A percentile compares a stretch with the other conserved stretches of the same genome.
These are phyloP conservation scores for Andrena marginata DNA, from an alignment of 2,888 invertebrate genomes.

Conservation along the genomic window DNA sequence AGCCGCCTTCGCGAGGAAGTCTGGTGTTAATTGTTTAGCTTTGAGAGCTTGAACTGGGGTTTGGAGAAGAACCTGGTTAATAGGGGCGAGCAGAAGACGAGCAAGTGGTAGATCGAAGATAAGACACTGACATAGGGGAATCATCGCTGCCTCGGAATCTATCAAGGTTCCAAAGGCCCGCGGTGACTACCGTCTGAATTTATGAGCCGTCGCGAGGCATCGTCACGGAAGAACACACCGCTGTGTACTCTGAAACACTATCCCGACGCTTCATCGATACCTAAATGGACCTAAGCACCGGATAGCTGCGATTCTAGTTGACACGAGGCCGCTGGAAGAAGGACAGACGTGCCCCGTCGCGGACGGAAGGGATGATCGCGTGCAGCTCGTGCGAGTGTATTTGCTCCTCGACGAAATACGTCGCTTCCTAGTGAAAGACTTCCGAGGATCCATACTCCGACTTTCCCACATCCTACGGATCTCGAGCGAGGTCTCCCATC, in stretches of 20 bases:
- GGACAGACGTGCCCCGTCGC: conserved; percentile 73
- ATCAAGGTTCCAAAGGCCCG: no score
- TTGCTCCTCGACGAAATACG: neutral
- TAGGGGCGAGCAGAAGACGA: no score
- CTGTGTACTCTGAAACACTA: conserved; percentile 73
- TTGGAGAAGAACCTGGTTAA: no score
- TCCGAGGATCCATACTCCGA: no score
- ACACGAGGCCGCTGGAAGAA: conserved; percentile 52
- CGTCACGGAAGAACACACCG: neutral
- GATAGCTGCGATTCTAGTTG: conserved; percentile 36
- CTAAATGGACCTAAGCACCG: conserved; percentile 67
- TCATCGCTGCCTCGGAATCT: no score
- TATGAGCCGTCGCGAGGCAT: neutral
- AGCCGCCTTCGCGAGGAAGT: no score
- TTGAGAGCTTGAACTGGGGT: no score
- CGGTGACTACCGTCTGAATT: conserved; percentile 14
- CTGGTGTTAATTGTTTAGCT: no score
- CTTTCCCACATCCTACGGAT: no score
- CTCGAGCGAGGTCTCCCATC: no score
- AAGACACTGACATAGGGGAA: no score
- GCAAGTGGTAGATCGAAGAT: no score
- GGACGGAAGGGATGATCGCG: conserved; percentile 60
- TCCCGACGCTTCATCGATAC: conserved; percentile 62
- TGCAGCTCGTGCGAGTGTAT: conserved; percentile 3
- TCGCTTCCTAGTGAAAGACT: neutral